phyloP scores from a whole-genome alignment of 2,113 vertebrate genomes.

The Rafetus swinhoei region DNA sequence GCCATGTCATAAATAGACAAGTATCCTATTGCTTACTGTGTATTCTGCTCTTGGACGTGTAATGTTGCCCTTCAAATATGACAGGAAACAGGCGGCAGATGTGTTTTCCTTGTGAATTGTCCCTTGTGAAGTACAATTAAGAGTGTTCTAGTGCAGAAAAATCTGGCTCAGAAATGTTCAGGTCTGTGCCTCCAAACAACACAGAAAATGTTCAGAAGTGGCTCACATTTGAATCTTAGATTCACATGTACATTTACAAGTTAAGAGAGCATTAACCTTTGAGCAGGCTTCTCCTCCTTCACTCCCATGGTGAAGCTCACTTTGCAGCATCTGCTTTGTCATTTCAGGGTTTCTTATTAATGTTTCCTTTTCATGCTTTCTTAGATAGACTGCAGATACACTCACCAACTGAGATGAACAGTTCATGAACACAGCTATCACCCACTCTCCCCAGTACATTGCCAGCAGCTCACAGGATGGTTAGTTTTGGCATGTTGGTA shows the following conservation, averaged over 20 bases:
- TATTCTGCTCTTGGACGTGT: constrained; percentile 12
- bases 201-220: not conserved
- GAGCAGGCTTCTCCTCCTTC: not conserved
- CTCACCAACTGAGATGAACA: not conserved
- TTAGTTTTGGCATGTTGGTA: not conserved
- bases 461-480: not conserved
- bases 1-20: constrained; percentile 42
- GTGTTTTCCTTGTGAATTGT: constrained; percentile 22
- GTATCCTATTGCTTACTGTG: constrained; percentile 37
- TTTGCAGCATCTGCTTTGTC: not conserved
- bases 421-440: not conserved
- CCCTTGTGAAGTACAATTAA: not conserved
- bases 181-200: not conserved
- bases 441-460: not conserved
- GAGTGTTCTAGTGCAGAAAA: constrained; percentile 8
- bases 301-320: not conserved
- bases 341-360: not conserved
- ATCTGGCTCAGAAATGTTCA: not conserved
- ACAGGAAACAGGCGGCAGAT: constrained; percentile 20
- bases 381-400: not conserved
- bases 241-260: not conserved
- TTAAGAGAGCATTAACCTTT: not conserved
- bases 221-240: not conserved
- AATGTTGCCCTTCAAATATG: not conserved
- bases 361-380: not conserved